Conservation (phyloP, 2,113 vertebrate species). For the Sigmodon hispidus region DNA sequence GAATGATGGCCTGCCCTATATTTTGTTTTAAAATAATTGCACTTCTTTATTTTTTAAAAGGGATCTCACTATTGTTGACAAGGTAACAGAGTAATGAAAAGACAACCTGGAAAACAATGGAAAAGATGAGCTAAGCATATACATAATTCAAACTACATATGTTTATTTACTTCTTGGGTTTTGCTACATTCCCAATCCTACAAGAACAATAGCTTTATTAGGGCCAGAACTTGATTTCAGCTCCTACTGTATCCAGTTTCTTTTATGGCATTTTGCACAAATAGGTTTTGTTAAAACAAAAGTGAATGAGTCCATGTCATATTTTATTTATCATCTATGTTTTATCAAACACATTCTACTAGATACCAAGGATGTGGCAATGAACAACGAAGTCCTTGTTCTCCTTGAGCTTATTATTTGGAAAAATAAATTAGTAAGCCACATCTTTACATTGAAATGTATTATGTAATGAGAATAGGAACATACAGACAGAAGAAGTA, state of each 20-base stretch:
- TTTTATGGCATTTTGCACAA: not conserved
- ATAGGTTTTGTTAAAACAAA: not conserved
- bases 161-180: not conserved
- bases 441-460: not conserved
- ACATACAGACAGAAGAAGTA: not conserved
- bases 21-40: not conserved
- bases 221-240: not conserved
- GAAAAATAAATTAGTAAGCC: not conserved
- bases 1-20: not conserved
- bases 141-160: not conserved
- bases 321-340: not conserved
- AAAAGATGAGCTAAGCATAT: constrained; percentile 5
- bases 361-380: not conserved
- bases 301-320: not conserved
- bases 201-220: not conserved
- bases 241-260: not conserved
- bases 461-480: not conserved
- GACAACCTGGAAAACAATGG: not conserved
- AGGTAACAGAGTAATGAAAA: constrained; percentile 11
- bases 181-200: not conserved
- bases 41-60: not conserved
- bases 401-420: not conserved
- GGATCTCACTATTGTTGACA: not conserved
- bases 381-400: not conserved
- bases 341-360: not conserved